Base-by-base conservation (phyloP, 2,113 vertebrate genomes). In the Chitala chitala region DNA sequence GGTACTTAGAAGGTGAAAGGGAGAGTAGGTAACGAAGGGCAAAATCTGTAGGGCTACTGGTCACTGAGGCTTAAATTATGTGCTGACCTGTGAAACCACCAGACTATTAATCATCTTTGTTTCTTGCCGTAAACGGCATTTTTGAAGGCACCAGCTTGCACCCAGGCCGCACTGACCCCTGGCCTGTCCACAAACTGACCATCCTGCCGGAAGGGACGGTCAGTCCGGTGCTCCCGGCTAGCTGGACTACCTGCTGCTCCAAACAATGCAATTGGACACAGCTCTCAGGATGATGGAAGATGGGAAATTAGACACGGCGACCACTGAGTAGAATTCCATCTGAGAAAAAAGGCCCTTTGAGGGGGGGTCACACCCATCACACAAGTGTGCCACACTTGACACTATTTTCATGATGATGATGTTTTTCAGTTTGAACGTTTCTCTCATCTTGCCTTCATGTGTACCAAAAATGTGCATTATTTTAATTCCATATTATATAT, bases 191-290 rank as follows among this genome's bases (percentile, higher is more conserved):
- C 85, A 82, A 89, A 84, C 80, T 85, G 83, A 81, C 53, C 0
- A 79, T 87, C 94, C 91, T 94, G 91, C 90, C 83, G 89, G 87
- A 85, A 71, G 80, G 88, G 84, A 77, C 85, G 85, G 82, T 85
- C 85, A 86, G 85, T 66, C 83, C 83, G 76, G 77, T 77, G 87
- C 85, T 89, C 89, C 88, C 50, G 71, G 90, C 90, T 90, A 88
- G 91, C 87, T 86, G 81, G 88, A 91, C 93, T 94, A 96, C 96
- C 95, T 97, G 95, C 95, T 98, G 97, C 90, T 95, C 85, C 71
- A 71, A 73, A 91, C 94, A 98, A 98, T 90, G 91, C 89, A 78
- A 92, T 94, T 86, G 77, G 94, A 94, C 93, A 94, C 94, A 93
- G 92, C 89, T 87, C 90, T 94, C 85, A 87, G 85, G 84, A 90